phyloP scores from a whole-genome alignment of 2,888 invertebrate genomes.

The Xiphydria camelus region DNA sequence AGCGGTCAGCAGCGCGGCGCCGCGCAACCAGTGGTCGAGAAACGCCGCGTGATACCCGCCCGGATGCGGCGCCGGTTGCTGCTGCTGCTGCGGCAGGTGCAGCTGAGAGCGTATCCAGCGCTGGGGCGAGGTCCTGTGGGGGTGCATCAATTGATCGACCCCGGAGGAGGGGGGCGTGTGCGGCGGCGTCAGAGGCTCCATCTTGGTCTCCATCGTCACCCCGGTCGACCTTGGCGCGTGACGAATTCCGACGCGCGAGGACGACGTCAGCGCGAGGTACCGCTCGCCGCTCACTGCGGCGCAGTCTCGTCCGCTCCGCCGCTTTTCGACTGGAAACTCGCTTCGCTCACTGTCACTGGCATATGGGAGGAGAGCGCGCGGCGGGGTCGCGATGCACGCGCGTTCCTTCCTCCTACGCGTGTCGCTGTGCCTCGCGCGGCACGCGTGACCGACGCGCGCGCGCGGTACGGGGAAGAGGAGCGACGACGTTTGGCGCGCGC shows the following conservation, averaged over 20 bases:
- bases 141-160: conserved; percentile 11
- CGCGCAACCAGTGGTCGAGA: conserved; percentile 49
- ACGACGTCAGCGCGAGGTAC: no score
- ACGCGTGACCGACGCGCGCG: neutral
- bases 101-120: conserved; percentile 42
- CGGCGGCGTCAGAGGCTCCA: conserved; percentile 53
- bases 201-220: conserved; percentile 49
- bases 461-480: conserved; percentile 13
- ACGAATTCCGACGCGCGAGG: no score
- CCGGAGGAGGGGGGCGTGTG: conserved; percentile 47
- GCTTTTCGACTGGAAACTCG: no score
- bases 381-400: neutral
- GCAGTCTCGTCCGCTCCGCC: no score
- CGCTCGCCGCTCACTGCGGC: no score
- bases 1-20: conserved; percentile 45
- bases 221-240: neutral
- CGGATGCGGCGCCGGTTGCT: conserved; percentile 29
- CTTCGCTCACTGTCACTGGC: no score
- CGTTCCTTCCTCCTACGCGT: neutral
- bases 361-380: no score
- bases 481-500: conserved; percentile 2
- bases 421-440: neutral
- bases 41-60: conserved; percentile 41
- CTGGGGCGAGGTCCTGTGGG: conserved; percentile 17
- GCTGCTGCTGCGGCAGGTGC: conserved; percentile 25